Base-by-base conservation (phyloP, 2,113 vertebrate species). In the Bufo bufo region DNA sequence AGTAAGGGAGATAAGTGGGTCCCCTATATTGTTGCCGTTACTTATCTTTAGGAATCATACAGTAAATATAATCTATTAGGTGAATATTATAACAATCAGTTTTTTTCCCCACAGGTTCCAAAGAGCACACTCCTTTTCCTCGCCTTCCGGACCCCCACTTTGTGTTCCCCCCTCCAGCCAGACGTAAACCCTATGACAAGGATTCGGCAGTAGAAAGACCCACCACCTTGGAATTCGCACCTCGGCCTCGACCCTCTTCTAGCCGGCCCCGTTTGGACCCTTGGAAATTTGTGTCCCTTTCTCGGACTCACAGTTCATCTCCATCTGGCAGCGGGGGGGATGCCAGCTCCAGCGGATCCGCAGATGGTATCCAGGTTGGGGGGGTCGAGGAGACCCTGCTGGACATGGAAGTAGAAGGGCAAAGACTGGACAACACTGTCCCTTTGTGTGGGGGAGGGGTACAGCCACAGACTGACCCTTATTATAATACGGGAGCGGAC, bases 351-450 rank as follows among this genome's bases (percentile, higher is more conserved):
- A 92, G 91, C 49, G 88, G 93, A 9, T 72, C 85, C n/a, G 52
- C 49, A 9, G 85, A 90, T 71, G 82, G 86, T 43, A 43, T 84
- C 59, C 87, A 74, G 11, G 90, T 84, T 0, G 8, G 89, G 0
- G 89, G 89, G 0, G 63, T 90, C 0, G 91, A 90, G 77, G 96
- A 94, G 72, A 97, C 93, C 8, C 94, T 98, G 88, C 95, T 98
- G 89, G 97, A 98, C 94, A 95, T 97, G 93, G 97, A 98, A 92
- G 92, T 96, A 93, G 97, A 97, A 89, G 97, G 97, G 9, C 97
- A 98, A 93, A 96, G 90, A 87, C 90, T 91, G 90, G 97, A 98
- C 94, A 93, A 82, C 78, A 97, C 97, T 0, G 92, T 96, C 33
- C 96, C 97, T 59, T 92, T 98, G 52, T 97, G 97, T 2, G 95